Evolutionary conservation across 2,888 invertebrate species (phyloP), one percentile per base, ranked within the genome.

Genomic region (Hirtodrosophila alboralis): DNA sequence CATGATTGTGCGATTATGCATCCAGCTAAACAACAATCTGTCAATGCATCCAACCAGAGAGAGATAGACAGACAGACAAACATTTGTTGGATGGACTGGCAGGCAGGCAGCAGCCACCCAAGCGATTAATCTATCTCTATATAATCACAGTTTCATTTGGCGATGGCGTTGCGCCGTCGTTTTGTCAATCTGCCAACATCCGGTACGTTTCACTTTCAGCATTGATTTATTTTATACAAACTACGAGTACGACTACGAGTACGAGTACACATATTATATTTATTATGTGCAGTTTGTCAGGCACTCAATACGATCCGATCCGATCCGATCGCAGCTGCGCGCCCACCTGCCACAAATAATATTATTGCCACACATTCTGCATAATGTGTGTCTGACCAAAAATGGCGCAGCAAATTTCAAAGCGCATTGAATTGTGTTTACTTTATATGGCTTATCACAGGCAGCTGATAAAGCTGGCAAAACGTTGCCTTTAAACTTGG

Each of bases 281-380:
- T 84, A 78, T 80, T 76, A 84, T 84, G 74, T 78, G 84, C 84
- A 84, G 84, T 78, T 84, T 78, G 84, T 84, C 80, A 76, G 76
- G 59, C 63, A 31, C 37, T 30, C 60, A 40, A 43, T 45, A 7
- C 45, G 28, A 30, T 18, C n/a, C 56, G 49, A 33, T 38, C 14
- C 31, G 52, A 70, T 64, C 47, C 53, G 38, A 57, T 57, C 36
- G 40, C 21, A 45, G 49, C 84, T 73, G 84, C 74, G 84, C 74
- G 84, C 79, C 79, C 79, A 79, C 79, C 79, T 84, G 79, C 76
- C 58, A 44, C 60, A 72, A 33, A 27, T 27, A n/a, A n/a, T n/a
- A n/a, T n/a, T n/a, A 43, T 56, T 45, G 45, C 45, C 43, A 33
- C 61, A 44, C 28, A 48, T 47, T 58, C 54, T 67, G 56, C 66